phyloP scores from a whole-genome alignment of 2,888 invertebrate species.

The Chelonus formosanus region DNA sequence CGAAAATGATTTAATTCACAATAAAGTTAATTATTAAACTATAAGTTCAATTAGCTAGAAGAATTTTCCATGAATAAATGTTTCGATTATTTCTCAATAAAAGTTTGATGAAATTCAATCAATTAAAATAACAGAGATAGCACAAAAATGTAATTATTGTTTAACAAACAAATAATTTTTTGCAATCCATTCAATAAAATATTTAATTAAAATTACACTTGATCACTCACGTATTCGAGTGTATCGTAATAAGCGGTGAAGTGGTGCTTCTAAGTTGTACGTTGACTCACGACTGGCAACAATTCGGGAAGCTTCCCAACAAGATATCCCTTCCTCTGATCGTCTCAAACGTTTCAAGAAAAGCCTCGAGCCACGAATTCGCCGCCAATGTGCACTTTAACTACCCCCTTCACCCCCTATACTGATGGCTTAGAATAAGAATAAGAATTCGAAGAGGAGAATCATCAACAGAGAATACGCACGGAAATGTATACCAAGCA shows the following conservation, averaged over 20 bases:
- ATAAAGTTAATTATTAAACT: no score
- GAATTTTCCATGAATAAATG: no score
- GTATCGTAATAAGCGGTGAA: conserved; percentile 28
- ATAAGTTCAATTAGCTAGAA: no score
- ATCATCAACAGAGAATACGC: conserved; percentile 23
- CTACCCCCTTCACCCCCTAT: conserved; percentile 29
- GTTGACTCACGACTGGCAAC: conserved; percentile 61
- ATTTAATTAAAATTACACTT: conserved; percentile 25
- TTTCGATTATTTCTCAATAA: no score
- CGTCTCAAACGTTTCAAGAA: conserved; percentile 47
- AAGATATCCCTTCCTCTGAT: conserved; percentile 51
- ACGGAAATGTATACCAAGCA: conserved; percentile 37
- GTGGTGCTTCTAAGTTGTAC: conserved; percentile 59
- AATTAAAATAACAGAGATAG: no score
- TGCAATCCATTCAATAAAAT: no score
- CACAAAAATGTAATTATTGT: no score
- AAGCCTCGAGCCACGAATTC: conserved; percentile 42
- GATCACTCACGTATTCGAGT: conserved; percentile 41
- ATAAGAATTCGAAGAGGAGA: not conserved
- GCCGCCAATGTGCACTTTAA: conserved; percentile 44
- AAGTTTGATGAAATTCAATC: no score
- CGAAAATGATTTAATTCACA: no score
- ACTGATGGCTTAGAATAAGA: conserved; percentile 4
- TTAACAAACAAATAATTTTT: no score
- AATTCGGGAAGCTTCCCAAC: conserved; percentile 49